phyloP scores from a whole-genome alignment of 2,113 vertebrate species.

The Probosciger aterrimus region DNA sequence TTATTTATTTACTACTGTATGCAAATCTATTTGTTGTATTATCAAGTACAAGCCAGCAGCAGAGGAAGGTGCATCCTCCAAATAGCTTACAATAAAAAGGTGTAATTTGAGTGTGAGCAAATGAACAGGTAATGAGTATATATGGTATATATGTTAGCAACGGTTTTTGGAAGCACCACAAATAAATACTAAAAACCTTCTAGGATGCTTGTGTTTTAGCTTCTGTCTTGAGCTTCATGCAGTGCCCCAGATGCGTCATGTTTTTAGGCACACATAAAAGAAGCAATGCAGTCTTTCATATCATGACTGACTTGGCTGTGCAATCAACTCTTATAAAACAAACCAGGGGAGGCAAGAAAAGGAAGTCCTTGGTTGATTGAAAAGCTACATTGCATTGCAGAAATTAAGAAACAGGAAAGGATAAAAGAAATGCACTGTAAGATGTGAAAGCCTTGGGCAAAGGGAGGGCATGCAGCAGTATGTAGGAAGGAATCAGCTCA shows the following conservation, averaged over 20 bases:
- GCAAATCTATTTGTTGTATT: neutral
- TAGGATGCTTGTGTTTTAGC: neutral
- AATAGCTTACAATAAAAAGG: neutral
- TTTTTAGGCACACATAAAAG: neutral
- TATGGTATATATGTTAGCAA: accelerated
- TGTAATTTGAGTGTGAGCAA: neutral
- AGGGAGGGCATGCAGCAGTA: neutral
- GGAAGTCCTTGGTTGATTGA: neutral
- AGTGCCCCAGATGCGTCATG: accelerated
- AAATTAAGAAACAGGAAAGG: neutral
- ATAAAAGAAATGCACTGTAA: neutral
- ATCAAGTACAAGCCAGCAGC: neutral
- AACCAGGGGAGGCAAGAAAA: neutral
- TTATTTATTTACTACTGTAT: neutral
- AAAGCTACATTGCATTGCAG: neutral
- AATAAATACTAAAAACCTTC: neutral
- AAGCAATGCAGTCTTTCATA: neutral
- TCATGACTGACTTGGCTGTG: neutral
- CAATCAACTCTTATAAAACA: neutral
- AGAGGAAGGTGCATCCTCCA: neutral
- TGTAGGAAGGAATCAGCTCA: neutral
- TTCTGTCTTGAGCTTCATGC: neutral
- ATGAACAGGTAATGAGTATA: accelerated
- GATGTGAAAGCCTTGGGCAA: neutral
- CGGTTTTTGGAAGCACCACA: accelerated